Percentiles rank a stretch among this genome's conserved stretches.
phyloP scores from a whole-genome alignment of 2,888 invertebrate genomes.

The Macrophya alboannulata region DNA sequence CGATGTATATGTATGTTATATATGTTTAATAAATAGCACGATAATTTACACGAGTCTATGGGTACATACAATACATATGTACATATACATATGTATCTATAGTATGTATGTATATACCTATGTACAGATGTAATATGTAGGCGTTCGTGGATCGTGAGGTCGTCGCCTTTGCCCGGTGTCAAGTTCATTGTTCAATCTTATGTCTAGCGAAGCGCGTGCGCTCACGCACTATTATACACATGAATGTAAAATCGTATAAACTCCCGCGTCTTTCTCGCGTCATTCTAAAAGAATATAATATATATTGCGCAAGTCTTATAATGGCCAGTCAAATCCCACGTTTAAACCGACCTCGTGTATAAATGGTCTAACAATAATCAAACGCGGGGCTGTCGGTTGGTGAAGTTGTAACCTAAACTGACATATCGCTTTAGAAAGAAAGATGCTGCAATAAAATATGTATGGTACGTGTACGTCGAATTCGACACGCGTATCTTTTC shows the following conservation, averaged over 20 bases:
- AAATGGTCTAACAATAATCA: slow-evolving; percentile 51
- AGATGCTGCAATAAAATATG: slow-evolving; percentile 36
- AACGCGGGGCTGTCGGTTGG: slow-evolving; percentile 47
- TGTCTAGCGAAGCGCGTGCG: slow-evolving; percentile 30
- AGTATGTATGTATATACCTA: background rate
- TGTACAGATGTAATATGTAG: slow-evolving; percentile 7
- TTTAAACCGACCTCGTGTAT: slow-evolving; percentile 18
- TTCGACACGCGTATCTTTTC: slow-evolving; percentile 19
- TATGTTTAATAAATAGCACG: background rate
- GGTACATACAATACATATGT: background rate
- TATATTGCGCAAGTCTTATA: slow-evolving; percentile 55
- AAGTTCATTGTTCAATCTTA: slow-evolving; percentile 74
- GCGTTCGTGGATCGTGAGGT: slow-evolving; percentile 55
- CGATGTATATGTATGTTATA: background rate
- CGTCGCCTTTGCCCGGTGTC: slow-evolving; percentile 66
- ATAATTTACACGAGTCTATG: background rate
- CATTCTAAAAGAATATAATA: background rate
- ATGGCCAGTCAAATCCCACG: slow-evolving; percentile 54
- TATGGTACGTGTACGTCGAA: background rate
- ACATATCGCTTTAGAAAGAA: slow-evolving; percentile 33
- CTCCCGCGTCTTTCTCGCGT: slow-evolving; percentile 13
- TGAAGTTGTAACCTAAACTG: slow-evolving; percentile 7
- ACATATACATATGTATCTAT: background rate
- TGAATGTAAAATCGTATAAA: slow-evolving; percentile 45
- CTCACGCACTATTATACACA: too few relatives aligned